Evolutionary conservation across 1,140 invertebrate species (phyloP), one percentile per base, ranked within the genome.

Genomic region (Cecropterus lyciades): DNA sequence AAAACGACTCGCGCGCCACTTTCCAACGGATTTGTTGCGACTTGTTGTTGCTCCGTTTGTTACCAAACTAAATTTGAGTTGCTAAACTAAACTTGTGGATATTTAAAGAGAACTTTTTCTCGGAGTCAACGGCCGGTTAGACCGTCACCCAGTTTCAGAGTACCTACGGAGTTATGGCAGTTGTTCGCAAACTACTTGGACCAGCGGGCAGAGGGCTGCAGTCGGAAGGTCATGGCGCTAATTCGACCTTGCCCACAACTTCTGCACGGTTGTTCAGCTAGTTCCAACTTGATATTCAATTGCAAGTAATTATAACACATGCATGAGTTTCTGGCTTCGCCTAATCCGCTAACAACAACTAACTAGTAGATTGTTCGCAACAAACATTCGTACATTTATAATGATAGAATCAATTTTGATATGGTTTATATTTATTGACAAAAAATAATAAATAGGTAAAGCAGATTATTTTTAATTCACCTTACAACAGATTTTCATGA

Each of bases 91-190:
- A 92, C 79, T 92, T 90, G 87, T 80, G 82, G 89, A 92, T 92
- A 90, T 92, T 92, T 90, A 92, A 92, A 92, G 86, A 76, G 84
- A 92, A 92, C 89, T 92, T 92, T 92, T 92, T 92, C 89, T 85
- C 87, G 85, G 80, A 92, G 89, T 92, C 89, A 92, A 92, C 84
- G 89, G 86, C 89, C 89, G 78, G 70, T 83, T 84, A 79, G 84
- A 85, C 82, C 87, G 89, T 92, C 87, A 90, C 89, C 89, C 86
- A 91, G 89, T 91, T 91, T 87, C 82, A 77, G 86, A 89, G 87
- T 86, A 87, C 85, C 83, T 77, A 80, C 84, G 77, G 87, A 91
- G 87, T 91, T 91, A 91, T 92, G 87, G 89, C 87, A 90, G 87
- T 91, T 90, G 88, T 91, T 91, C 82, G 78, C 60, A 89, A 90